Evolutionary conservation across 1,140 invertebrate species (phyloP), one percentile per base, ranked within the genome.

Genomic region (Drosophila pruinosa): DNA sequence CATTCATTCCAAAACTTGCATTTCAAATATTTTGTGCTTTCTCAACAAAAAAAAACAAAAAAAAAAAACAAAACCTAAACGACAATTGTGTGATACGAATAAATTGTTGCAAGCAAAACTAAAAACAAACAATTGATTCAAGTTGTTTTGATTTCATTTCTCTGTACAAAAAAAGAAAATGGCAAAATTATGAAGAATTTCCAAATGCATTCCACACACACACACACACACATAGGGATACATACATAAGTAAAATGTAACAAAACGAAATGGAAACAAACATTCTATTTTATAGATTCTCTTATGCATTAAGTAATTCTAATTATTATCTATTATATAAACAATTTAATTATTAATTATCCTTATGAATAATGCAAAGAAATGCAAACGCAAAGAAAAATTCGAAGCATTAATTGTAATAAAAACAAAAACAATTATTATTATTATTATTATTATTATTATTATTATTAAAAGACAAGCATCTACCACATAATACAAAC

Each of bases 311-410:
- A 88, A 88, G 82, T 82, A 88, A 82, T 78, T 88, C 69, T 88
- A 88, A 78, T 88, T 82, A 88, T 88, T 88, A 88, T 88, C 82
- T 88, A 88, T 88, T 88, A 88, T 88, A 88, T 88, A 88, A 86
- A 73, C 63, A 88, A 88, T 88, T 88, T 88, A 88, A 88, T 82
- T 88, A 88, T 88, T 81, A 88, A 88, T 88, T 88, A 82, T 86
- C 81, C 81, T 86, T 85, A 88, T 63, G 65, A 75, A 71, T 74
- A 70, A 50, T 61, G 71, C 63, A 59, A 58, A 45, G 54, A 73
- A 76, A 75, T 14, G 64, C 43, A 54, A 64, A 69, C 56, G 71
- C 63, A 58, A 47, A 71, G 12, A 43, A 47, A 57, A 54, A 62
- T 15, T n/a, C 59, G 53, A 62, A 64, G 74, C 63, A 72, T 75